Evolutionary conservation across 2,113 vertebrate species (phyloP).

Genomic region (Nestor notabilis): DNA sequence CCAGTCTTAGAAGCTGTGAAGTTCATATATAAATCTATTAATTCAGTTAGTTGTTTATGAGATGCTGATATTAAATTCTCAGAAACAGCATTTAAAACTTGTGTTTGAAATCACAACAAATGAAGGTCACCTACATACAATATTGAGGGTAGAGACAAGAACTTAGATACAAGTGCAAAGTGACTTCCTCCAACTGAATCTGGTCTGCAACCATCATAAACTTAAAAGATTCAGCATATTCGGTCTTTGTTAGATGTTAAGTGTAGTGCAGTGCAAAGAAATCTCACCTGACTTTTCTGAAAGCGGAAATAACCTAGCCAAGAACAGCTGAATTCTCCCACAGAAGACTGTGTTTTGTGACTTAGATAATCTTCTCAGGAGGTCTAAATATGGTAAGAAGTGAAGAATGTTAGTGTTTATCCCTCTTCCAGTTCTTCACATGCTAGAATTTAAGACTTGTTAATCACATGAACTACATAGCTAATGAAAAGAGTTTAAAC

Average conservation of each 20-base stretch:
- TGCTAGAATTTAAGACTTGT: background rate
- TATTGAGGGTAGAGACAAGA: background rate
- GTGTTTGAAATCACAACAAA: background rate
- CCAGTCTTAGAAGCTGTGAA: background rate
- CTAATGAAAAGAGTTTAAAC: background rate
- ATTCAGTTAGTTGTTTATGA: background rate
- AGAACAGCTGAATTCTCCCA: slow-evolving; percentile 95
- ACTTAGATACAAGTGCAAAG: background rate
- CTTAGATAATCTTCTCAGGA: slow-evolving; percentile 94
- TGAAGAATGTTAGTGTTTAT: background rate
- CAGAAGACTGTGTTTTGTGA: slow-evolving; percentile 99
- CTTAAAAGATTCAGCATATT: background rate
- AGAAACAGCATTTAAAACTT: background rate
- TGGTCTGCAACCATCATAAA: background rate
- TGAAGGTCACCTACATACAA: background rate
- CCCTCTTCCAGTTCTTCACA: background rate
- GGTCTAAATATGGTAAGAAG: slow-evolving; percentile 78
- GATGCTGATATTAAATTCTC: background rate
- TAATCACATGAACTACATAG: background rate
- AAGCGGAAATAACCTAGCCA: slow-evolving; percentile 94
- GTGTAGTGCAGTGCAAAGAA: background rate
- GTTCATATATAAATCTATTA: background rate
- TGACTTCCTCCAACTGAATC: background rate
- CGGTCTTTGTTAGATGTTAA: background rate
- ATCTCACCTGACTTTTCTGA: slow-evolving; percentile 95